Evolutionary conservation across 2,888 invertebrate species (phyloP), one percentile per base, ranked within the genome.

Genomic region (Neoaliturus tenellus): DNA sequence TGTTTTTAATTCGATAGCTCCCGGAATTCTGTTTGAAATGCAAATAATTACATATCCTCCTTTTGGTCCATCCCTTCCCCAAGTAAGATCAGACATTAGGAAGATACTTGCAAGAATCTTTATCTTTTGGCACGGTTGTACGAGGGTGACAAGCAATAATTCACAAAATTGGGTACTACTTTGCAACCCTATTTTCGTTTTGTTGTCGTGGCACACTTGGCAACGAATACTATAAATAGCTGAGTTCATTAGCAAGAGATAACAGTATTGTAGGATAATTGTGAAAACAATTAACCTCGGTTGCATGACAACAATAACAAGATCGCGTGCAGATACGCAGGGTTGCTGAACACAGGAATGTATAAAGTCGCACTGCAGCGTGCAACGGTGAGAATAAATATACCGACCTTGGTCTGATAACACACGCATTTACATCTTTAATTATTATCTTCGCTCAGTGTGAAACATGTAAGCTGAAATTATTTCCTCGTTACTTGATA

Each of bases 231-330:
- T 62, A 62, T 28, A 62, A 62, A 62, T 62, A 62, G 12, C 25
- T 31, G 14, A 25, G 62, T 28, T 62, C 31, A 62, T 62, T 28
- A 62, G 62, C 62, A 14, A 5, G 62, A 62, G 62, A 31, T 31
- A 28, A 62, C 14, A 17, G 62, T 20, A 28, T 31, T 62, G 62
- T 62, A 62, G 20, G 62, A 62, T 62, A 62, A 62, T 62, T 62
- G 62, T 62, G 4, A 62, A 62, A 62, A 62, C 62, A 62, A 62
- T 62, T 62, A 62, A 28, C 28, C 31, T 14, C 23, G 31, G 28
- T 28, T 17, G 62, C n/a, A 8, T n/a, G 31, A 14, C 51, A n/a
- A 4, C 10, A 17, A 4, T 17, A 4, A 17, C 55, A 14, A 25
- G 62, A 62, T 62, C 14, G 62, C 62, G 17, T 62, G 62, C 12